Conservation (phyloP, 1,140 invertebrate species). For the Nautilus pompilius region DNA sequence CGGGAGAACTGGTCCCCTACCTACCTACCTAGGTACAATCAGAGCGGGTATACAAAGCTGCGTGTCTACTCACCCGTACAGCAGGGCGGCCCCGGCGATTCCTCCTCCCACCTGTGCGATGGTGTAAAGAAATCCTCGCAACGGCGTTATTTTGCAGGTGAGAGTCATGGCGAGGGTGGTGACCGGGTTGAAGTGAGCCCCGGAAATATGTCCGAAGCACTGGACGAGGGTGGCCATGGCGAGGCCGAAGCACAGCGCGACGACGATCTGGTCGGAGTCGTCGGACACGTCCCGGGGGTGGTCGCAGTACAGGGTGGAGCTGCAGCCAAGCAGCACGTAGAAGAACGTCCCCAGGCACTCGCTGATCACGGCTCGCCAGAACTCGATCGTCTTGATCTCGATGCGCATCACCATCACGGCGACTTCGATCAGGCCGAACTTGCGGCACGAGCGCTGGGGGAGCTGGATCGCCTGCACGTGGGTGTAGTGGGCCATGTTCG, state of each 20-base stretch:
- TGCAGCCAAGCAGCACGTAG: constrained; percentile 16
- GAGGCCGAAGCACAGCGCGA: constrained; percentile 61
- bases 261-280: neutral
- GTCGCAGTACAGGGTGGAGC: constrained; percentile 9
- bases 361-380: constrained; percentile 16
- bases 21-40: no score
- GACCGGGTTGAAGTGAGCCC: constrained; percentile 34
- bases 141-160: constrained; percentile 71
- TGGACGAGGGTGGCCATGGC: constrained; percentile 66
- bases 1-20: no score
- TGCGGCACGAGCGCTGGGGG: constrained; percentile 4
- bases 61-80: constrained; percentile 14
- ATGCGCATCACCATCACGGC: constrained; percentile 9
- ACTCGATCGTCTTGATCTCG: constrained; percentile 12
- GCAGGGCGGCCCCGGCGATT: constrained; percentile 10
- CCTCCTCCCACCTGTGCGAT: constrained; percentile 18
- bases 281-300: neutral
- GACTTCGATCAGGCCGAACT: constrained; percentile 10
- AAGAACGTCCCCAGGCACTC: constrained; percentile 13
- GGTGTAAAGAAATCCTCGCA: constrained; percentile 63
- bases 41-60: no score
- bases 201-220: constrained; percentile 25
- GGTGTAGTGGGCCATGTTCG: constrained; percentile 9
- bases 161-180: constrained; percentile 45
- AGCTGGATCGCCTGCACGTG: constrained; percentile 5